These are phyloP conservation scores for Oenanthe melanoleuca DNA, from an alignment of 2,113 vertebrate genomes.

Conservation along the genomic window DNA sequence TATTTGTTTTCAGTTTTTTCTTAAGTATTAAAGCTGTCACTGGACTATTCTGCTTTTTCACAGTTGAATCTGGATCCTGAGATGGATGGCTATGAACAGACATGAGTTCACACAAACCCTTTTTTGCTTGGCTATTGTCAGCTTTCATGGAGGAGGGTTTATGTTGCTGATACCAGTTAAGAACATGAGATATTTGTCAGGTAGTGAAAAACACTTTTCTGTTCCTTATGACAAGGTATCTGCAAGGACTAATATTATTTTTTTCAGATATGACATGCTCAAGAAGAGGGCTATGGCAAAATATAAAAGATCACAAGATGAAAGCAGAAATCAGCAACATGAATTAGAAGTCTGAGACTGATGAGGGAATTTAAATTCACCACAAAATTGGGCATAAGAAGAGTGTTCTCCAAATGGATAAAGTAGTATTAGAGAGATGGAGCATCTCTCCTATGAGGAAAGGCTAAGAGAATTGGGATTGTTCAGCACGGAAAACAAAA, in stretches of 20 bases:
- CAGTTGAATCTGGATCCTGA: background rate
- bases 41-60: background rate
- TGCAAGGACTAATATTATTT: background rate
- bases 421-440: background rate
- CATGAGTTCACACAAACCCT: background rate
- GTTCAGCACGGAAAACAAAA: background rate
- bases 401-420: background rate
- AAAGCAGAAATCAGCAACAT: background rate
- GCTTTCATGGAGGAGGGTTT: background rate
- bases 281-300: background rate
- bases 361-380: background rate
- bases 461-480: background rate
- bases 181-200: background rate
- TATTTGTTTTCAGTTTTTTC: background rate
- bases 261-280: background rate
- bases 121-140: background rate
- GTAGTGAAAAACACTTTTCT: background rate
- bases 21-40: background rate
- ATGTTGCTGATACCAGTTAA: background rate
- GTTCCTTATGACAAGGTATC: background rate
- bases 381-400: background rate
- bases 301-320: background rate
- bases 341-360: background rate
- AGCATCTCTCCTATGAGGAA: background rate
- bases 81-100: background rate